Conservation (phyloP, 2,797 vertebrate species). For the Mergus octosetaceus region DNA sequence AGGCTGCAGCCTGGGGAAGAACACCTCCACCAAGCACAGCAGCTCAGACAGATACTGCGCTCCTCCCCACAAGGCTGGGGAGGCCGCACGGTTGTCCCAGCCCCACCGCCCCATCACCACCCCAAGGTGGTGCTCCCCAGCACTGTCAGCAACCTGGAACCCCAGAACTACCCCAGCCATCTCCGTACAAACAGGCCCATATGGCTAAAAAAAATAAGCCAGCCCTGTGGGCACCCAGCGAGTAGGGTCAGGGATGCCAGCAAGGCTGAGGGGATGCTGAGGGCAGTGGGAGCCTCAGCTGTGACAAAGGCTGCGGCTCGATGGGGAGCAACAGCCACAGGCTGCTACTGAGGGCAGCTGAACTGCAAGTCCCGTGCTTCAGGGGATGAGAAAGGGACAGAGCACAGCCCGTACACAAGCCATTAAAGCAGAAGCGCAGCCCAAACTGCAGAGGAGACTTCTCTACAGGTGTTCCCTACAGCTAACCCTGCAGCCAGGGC, state of each 20-base stretch:
- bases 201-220: background rate
- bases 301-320: background rate
- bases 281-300: too few species aligned
- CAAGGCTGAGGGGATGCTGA: background rate
- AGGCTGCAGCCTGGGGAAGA: background rate
- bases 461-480: background rate
- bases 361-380: accelerated
- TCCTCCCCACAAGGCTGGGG: background rate
- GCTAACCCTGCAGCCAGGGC: background rate
- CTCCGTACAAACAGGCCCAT: background rate
- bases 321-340: background rate
- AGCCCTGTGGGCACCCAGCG: background rate
- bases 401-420: background rate
- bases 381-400: background rate
- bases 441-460: too few species aligned
- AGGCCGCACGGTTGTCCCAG: background rate
- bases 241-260: background rate
- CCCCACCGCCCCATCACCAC: background rate
- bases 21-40: background rate
- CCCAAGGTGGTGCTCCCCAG: background rate
- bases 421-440: background rate
- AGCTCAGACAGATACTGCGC: background rate
- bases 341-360: background rate
- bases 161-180: background rate
- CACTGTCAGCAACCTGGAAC: background rate